These are phyloP conservation scores for Neosilurus hyrtlii DNA, from an alignment of 2,797 vertebrate species.

Conservation along the genomic window DNA sequence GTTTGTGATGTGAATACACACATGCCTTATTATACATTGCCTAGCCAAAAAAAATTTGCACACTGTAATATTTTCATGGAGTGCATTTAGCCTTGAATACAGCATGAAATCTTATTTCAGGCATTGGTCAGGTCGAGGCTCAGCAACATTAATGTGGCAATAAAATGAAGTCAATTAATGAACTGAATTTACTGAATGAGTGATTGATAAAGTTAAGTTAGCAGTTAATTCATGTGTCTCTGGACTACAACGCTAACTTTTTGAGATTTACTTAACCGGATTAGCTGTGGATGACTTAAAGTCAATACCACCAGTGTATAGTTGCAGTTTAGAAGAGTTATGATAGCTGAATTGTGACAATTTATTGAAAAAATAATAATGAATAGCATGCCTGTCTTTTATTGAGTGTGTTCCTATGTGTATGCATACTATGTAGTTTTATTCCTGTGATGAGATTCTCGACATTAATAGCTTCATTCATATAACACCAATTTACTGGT, in stretches of 20 bases:
- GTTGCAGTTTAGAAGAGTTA: background rate
- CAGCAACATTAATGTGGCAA: too few species aligned
- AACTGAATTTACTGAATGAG: too few species aligned
- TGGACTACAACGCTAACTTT: background rate
- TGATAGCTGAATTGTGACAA: background rate
- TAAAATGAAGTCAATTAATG: too few species aligned
- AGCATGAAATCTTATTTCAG: too few species aligned
- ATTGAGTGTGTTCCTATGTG: background rate
- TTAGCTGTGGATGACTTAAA: background rate
- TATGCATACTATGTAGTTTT: background rate
- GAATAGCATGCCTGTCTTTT: background rate
- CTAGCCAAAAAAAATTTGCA: too few species aligned
- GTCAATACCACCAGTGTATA: background rate
- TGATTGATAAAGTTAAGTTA: background rate
- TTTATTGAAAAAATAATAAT: background rate
- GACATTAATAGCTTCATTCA: background rate
- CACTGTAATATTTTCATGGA: too few species aligned
- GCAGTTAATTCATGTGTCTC: background rate
- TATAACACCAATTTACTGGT: background rate
- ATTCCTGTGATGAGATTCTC: background rate
- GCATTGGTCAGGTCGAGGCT: too few species aligned
- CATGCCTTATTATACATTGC: background rate
- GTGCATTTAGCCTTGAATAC: too few species aligned
- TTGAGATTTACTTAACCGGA: background rate
- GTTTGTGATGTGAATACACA: background rate